phyloP scores from a whole-genome alignment of 2,888 invertebrate species.

The Limnephilus auricula region DNA sequence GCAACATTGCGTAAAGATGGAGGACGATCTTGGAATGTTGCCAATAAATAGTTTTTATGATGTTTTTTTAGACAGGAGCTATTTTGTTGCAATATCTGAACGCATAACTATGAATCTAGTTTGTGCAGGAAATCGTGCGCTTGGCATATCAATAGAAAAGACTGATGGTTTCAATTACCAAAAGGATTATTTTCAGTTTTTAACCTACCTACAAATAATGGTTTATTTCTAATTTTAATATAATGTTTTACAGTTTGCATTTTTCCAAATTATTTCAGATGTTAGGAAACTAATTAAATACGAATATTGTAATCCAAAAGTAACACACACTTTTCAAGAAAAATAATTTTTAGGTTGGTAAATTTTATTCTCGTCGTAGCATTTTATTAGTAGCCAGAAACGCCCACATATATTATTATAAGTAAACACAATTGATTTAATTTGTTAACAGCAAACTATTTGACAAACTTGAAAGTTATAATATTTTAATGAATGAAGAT shows the following conservation, averaged over 20 bases:
- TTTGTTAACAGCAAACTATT: too few species aligned
- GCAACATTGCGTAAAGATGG: not conserved
- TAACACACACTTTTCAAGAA: too few species aligned
- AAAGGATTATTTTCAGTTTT: not conserved
- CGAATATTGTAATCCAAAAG: not conserved
- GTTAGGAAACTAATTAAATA: too few species aligned
- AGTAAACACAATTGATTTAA: too few species aligned
- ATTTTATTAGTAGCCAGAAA: not conserved
- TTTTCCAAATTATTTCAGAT: not conserved
- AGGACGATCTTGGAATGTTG: not conserved
- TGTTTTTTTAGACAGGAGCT: constrained; percentile 3
- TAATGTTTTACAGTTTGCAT: not conserved
- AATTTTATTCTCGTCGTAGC: not conserved
- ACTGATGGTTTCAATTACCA: not conserved
- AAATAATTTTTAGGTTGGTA: too few species aligned
- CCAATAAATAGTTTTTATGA: not conserved
- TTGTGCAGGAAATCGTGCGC: not conserved
- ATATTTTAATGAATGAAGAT: too few species aligned
- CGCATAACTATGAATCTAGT: not conserved
- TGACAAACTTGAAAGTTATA: too few species aligned
- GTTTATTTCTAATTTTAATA: not conserved
- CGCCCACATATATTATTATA: too few species aligned
- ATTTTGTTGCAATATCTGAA: not conserved
- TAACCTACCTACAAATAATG: not conserved
- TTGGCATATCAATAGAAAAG: not conserved